Base-by-base conservation (phyloP, 2,797 vertebrate genomes). In the Hippocampus kuda region DNA sequence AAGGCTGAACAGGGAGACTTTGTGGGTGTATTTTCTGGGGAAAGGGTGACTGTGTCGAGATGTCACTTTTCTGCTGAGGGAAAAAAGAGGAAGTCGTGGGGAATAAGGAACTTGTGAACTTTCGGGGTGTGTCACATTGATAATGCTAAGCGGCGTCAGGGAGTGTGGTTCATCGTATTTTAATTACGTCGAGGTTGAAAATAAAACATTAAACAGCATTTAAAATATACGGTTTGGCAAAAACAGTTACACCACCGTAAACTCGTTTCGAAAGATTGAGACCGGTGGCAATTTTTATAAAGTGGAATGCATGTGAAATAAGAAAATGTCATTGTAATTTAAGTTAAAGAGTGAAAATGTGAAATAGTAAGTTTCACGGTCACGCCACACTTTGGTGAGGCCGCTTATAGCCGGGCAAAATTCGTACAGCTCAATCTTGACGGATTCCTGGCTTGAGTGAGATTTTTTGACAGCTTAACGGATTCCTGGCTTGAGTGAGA, bases 81-180 rank as follows among this genome's bases (percentile, higher is more conserved):
- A 75, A 75, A 51, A 77, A 86, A 81, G 66, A 76, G 79, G 81
- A 85, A 80, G 74, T 74, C 15, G 56, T 46, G n/a, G n/a, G 7
- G 4, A 20, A 16, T 24, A 24, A 26, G n/a, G 62, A 63, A 63
- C 10, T 22, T 42, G 38, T 20, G 27, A 12, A 64, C n/a, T 42
- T 64, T 26, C 41, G 24, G 53, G 53, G 53, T 46, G 22, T 61
- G 59, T 38, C 20, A 61, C 15, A 4, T 34, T 38, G 59, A 7
- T 20, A 34, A 34, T 34, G 12, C 11, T 44, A 44, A 64, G 0
- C 2, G 8, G 57, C 16, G 18, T 18, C 9, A 38, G 1, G 30
- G 2, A 38, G 8, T 38, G 20, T 0, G 34, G 2, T 59, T 2
- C 26, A 16, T 59, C 30, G 27, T 64, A 44, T 46, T 64, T 26